Conservation (phyloP, 2,888 invertebrate species). For the Aplocera efformata region DNA sequence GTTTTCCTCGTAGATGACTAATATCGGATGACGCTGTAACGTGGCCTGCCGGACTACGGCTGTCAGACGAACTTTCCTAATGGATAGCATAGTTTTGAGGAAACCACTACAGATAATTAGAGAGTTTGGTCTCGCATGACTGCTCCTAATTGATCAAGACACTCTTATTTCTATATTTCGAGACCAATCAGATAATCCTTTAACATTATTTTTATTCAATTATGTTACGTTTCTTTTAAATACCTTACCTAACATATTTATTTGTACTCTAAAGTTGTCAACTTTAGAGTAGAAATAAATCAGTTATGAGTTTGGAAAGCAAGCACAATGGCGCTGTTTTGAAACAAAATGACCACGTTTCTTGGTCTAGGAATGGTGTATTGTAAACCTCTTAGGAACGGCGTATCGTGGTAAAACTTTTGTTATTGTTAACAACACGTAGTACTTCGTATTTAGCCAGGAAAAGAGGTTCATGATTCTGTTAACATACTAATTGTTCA, state of each 20-base stretch:
- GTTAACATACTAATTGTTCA: constrained; percentile 21
- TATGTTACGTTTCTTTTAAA: no score
- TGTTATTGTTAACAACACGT: constrained; percentile 4
- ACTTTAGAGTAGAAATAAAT: no score
- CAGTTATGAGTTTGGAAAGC: constrained; percentile 47
- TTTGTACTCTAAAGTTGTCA: no score
- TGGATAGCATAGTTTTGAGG: constrained; percentile 65
- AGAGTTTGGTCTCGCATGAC: constrained; percentile 55
- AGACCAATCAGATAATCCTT: no score
- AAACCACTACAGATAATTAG: constrained; percentile 67
- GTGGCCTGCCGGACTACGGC: constrained; percentile 28
- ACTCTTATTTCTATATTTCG: constrained; percentile 35
- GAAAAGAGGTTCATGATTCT: constrained; percentile 30
- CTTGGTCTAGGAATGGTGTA: constrained; percentile 44
- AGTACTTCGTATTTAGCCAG: constrained; percentile 25
- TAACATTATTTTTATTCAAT: no score
- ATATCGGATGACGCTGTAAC: constrained; percentile 59
- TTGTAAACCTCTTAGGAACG: constrained; percentile 42
- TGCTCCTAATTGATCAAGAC: constrained; percentile 63
- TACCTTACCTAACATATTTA: no score
- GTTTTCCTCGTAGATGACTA: constrained; percentile 60
- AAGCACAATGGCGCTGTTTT: constrained; percentile 71
- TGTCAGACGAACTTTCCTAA: constrained; percentile 59
- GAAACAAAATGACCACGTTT: constrained; percentile 62
- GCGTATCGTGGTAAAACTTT: constrained; percentile 24